Evolutionary conservation across 2,888 invertebrate species (phyloP).

Genomic region (Venusia cambrica): DNA sequence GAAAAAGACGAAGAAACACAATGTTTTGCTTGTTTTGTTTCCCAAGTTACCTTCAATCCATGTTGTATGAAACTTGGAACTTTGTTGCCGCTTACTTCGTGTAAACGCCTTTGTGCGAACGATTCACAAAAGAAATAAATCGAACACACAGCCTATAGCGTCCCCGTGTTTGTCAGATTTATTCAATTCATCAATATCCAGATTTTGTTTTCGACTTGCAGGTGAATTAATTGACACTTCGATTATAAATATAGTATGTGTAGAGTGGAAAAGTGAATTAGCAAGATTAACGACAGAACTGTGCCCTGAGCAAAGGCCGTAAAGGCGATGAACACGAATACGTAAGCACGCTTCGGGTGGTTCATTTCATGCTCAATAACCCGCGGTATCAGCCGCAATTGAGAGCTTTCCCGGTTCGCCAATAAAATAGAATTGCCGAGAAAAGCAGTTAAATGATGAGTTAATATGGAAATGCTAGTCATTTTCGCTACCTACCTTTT

Average conservation of each 20-base stretch:
- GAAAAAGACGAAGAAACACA: conserved; percentile 14
- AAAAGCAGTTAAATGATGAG: conserved; percentile 18
- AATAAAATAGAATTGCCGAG: conserved; percentile 16
- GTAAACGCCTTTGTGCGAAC: conserved; percentile 20
- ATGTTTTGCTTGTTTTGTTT: conserved; percentile 13
- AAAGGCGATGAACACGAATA: conserved; percentile 21
- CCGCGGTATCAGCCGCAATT: conserved; percentile 17
- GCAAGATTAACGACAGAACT: conserved; percentile 18
- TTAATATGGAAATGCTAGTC: conserved; percentile 12
- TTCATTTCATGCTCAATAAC: conserved; percentile 34
- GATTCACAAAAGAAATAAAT: conserved; percentile 18
- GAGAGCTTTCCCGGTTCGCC: conserved; percentile 17
- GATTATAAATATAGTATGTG: conserved; percentile 8
- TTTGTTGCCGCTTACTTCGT: conserved; percentile 19
- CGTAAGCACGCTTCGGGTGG: conserved; percentile 25
- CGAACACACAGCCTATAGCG: conserved; percentile 4
- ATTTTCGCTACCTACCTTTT: not conserved
- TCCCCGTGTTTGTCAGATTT: not conserved
- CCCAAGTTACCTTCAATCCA: conserved; percentile 20
- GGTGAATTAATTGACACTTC: conserved; percentile 1
- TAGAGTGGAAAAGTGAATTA: conserved; percentile 15
- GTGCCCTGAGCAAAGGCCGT: conserved; percentile 12
- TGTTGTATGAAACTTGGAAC: conserved; percentile 17
- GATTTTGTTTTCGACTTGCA: conserved; percentile 4
- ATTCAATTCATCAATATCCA: conserved; percentile 11